Percentiles rank a stretch among this genome's conserved stretches.
phyloP scores from a whole-genome alignment of 1,140 invertebrate genomes.

The Monomorium pharaonis region DNA sequence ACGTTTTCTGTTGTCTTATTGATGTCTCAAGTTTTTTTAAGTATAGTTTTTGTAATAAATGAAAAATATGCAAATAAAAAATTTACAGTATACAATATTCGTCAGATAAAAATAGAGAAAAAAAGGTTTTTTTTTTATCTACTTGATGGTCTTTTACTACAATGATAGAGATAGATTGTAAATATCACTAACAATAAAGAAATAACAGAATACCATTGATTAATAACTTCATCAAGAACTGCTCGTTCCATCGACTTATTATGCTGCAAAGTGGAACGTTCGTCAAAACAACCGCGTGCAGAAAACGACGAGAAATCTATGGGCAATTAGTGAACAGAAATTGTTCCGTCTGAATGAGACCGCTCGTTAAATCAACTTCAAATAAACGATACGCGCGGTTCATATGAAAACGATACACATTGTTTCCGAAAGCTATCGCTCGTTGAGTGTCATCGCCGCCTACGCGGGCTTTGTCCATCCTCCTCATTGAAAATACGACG shows the following conservation, averaged over 20 bases:
- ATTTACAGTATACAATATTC: neutral
- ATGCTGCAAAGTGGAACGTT: neutral
- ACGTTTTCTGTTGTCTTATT: neutral
- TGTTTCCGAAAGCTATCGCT: neutral
- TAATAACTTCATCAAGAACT: neutral
- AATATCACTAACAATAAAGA: neutral
- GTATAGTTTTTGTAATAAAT: neutral
- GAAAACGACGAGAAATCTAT: constrained; percentile 3
- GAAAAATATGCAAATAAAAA: neutral
- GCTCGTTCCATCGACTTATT: constrained; percentile 2
- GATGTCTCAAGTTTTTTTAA: constrained; percentile 6
- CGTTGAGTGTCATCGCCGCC: neutral
- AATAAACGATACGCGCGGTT: constrained; percentile 32
- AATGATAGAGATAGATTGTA: neutral
- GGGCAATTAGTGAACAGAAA: constrained; percentile 31
- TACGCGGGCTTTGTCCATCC: neutral
- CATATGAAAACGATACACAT: constrained; percentile 19
- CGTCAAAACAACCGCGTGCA: neutral
- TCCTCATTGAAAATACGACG: neutral
- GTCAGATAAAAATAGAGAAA: neutral
- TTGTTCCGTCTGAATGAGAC: neutral
- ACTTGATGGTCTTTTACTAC: neutral
- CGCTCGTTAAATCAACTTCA: constrained; percentile 37
- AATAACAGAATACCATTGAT: neutral
- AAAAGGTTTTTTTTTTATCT: neutral